phyloP scores from a whole-genome alignment of 2,113 vertebrate genomes.

The Macrotis lagotis region DNA sequence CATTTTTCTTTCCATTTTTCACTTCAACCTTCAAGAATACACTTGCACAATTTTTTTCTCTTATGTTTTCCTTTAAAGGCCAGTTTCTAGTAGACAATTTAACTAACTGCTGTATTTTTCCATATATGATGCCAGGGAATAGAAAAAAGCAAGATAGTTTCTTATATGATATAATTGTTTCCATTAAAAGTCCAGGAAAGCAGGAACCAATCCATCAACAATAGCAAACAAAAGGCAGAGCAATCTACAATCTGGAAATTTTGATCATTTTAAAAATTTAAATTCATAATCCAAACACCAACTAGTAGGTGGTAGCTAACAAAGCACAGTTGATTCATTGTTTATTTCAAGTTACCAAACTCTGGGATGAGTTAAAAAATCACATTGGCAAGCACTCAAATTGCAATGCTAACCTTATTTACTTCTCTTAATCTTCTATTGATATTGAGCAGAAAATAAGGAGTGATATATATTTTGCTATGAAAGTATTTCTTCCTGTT shows the following conservation, averaged over 20 bases:
- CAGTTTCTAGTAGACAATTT: conserved; percentile 83
- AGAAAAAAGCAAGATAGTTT: conserved; percentile 80
- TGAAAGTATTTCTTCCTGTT: neutral
- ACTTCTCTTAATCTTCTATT: conserved; percentile 1
- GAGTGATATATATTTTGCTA: neutral
- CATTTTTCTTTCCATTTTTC: conserved; percentile 62
- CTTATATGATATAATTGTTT: conserved; percentile 87
- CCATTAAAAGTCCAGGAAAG: conserved; percentile 82
- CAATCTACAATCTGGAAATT: conserved; percentile 72
- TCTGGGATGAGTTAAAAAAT: neutral
- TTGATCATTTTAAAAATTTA: conserved; percentile 72
- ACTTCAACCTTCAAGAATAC: conserved; percentile 76
- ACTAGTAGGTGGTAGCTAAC: conserved; percentile 41
- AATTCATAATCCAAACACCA: conserved; percentile 65
- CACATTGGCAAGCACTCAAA: neutral
- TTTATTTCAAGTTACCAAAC: neutral
- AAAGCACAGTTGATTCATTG: neutral
- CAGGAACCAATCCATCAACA: conserved; percentile 81
- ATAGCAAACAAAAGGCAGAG: conserved; percentile 80
- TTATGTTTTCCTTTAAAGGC: conserved; percentile 86
- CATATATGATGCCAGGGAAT: conserved; percentile 85
- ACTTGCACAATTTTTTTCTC: conserved; percentile 81
- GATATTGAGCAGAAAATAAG: neutral
- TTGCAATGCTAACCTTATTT: neutral
- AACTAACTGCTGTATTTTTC: conserved; percentile 85